These are phyloP conservation scores for Panthera uncia DNA, from an alignment of 2,113 vertebrate species.

Conservation along the genomic window DNA sequence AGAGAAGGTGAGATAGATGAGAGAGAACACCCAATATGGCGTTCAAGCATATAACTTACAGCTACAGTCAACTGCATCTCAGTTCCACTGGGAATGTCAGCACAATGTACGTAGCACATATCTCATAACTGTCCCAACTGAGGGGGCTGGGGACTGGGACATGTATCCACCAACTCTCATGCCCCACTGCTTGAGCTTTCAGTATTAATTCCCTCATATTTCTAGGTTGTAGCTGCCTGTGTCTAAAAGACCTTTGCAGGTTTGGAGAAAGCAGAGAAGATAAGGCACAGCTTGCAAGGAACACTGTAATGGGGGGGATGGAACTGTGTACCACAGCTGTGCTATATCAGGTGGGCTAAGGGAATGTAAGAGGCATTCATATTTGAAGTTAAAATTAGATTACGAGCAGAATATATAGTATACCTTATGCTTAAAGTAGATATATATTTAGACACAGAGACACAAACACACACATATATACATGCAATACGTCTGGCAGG, in stretches of 20 bases:
- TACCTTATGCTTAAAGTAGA: not conserved
- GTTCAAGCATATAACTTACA: not conserved
- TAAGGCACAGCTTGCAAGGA: not conserved
- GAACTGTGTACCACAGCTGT: not conserved
- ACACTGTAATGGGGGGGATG: not conserved
- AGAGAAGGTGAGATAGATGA: not conserved
- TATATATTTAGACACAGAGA: not conserved
- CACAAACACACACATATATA: not conserved
- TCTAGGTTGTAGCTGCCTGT: not conserved
- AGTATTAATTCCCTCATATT: not conserved
- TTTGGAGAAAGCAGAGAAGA: not conserved
- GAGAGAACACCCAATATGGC: not conserved
- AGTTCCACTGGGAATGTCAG: not conserved
- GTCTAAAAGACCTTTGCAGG: not conserved
- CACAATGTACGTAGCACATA: not conserved
- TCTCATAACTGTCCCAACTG: not conserved
- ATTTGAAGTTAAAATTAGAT: slow-evolving; percentile 34
- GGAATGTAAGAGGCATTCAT: not conserved
- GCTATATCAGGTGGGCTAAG: not conserved
- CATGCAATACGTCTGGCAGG: not conserved
- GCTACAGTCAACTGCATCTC: not conserved
- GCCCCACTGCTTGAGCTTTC: not conserved
- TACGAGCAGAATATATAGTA: not conserved
- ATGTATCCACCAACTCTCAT: not conserved
- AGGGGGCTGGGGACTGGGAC: not conserved